These are phyloP conservation scores for Synergus gifuensis DNA, from an alignment of 2,888 invertebrate genomes.

Conservation along the genomic window DNA sequence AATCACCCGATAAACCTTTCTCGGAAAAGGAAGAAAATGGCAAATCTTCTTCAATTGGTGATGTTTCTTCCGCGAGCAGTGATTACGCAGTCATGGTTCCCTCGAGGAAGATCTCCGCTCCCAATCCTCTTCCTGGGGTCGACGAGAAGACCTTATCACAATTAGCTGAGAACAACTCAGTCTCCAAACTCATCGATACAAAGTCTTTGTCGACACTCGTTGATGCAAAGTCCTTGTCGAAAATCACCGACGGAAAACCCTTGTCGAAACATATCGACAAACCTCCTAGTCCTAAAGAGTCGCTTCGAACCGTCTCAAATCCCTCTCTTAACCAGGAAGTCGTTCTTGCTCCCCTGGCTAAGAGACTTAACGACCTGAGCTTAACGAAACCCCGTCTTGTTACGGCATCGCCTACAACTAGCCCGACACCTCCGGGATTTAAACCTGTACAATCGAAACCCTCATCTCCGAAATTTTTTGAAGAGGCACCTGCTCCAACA, in stretches of 20 bases:
- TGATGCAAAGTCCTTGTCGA: conserved; percentile 41
- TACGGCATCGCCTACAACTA: conserved; percentile 67
- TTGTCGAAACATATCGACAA: conserved; percentile 39
- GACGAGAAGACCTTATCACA: conserved; percentile 48
- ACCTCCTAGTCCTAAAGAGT: conserved; percentile 50
- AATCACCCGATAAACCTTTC: conserved; percentile 81
- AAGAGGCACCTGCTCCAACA: conserved; percentile 63
- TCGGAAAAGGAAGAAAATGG: conserved; percentile 60
- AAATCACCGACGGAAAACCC: neutral
- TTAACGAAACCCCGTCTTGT: conserved; percentile 68
- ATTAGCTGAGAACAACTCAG: conserved; percentile 42
- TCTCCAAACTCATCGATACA: neutral
- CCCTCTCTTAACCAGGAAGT: neutral
- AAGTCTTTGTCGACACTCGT: conserved; percentile 46
- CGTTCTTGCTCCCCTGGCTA: conserved; percentile 66
- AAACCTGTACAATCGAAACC: conserved; percentile 59
- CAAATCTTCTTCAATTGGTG: conserved; percentile 46
- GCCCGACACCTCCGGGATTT: conserved; percentile 63
- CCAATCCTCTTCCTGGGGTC: conserved; percentile 61
- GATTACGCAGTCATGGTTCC: conserved; percentile 63
- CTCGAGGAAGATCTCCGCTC: conserved; percentile 59
- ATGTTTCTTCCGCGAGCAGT: conserved; percentile 46
- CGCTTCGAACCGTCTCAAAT: conserved; percentile 6
- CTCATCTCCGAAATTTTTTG: conserved; percentile 65
- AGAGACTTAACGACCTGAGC: conserved; percentile 68